These are phyloP conservation scores for Hyperoodon ampullatus DNA, from an alignment of 2,113 vertebrate species.

Conservation along the genomic window DNA sequence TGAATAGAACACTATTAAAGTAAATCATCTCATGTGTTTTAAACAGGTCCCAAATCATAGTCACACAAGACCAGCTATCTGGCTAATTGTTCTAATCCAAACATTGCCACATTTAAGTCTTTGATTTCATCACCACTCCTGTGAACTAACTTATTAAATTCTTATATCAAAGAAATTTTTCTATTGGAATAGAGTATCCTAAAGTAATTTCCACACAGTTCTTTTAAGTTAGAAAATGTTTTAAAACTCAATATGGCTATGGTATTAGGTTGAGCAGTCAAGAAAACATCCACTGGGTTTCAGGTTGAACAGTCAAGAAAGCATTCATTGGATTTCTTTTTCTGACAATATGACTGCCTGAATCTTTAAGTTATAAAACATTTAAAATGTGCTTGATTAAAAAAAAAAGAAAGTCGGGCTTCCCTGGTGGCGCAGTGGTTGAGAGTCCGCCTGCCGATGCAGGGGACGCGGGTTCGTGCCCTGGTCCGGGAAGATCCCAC, in stretches of 20 bases:
- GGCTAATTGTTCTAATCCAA: conserved; percentile 54
- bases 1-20: conserved; percentile 53
- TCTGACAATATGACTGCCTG: not conserved
- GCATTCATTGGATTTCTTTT: conserved; percentile 40
- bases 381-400: not conserved
- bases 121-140: conserved; percentile 39
- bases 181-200: not conserved
- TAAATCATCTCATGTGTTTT: conserved; percentile 62
- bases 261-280: not conserved
- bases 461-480: no score
- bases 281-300: conserved; percentile 35
- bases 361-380: conserved; percentile 15
- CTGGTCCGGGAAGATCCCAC: no score
- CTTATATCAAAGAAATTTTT: not conserved
- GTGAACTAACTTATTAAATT: conserved; percentile 16
- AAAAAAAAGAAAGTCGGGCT: not conserved
- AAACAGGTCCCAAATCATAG: conserved; percentile 43
- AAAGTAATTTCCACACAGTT: not conserved
- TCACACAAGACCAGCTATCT: conserved; percentile 27
- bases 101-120: conserved; percentile 44
- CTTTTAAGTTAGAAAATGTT: not conserved
- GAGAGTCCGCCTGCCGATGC: no score
- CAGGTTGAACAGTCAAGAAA: conserved; percentile 15
- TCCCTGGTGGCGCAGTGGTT: no score
- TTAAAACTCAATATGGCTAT: not conserved